These are phyloP conservation scores for Enteromius paludinosus DNA, from an alignment of 2,797 vertebrate genomes.

Conservation along the genomic window DNA sequence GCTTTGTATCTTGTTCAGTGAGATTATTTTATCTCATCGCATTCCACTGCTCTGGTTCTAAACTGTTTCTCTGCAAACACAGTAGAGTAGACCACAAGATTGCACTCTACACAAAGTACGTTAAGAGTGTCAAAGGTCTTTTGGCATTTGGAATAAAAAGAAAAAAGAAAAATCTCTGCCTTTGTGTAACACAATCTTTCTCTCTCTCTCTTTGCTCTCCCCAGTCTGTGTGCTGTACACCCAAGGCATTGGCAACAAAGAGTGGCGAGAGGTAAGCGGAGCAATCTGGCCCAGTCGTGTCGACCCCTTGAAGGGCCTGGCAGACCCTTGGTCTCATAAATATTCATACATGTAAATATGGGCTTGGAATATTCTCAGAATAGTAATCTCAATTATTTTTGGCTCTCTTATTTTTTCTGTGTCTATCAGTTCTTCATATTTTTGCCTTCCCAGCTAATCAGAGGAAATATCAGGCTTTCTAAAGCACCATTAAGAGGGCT, in stretches of 20 bases:
- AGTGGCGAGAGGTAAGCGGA: slow-evolving; percentile 96
- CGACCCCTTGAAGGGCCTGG: slow-evolving; percentile 5
- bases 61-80: slow-evolving; percentile 6
- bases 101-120: neutral
- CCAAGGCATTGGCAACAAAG: slow-evolving; percentile 95
- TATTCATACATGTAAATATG: slow-evolving; percentile 72
- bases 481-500: slow-evolving; percentile 11
- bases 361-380: slow-evolving; percentile 56
- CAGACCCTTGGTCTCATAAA: slow-evolving; percentile 51
- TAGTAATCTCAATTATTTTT: slow-evolving; percentile 65
- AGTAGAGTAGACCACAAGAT: slow-evolving; percentile 7
- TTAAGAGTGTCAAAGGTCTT: slow-evolving; percentile 14
- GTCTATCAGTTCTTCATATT: slow-evolving; percentile 31
- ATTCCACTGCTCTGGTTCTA: neutral
- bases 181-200: slow-evolving; percentile 27
- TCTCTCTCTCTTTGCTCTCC: slow-evolving; percentile 65
- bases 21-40: neutral
- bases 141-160: slow-evolving; percentile 5
- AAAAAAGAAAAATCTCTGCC: neutral
- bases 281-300: slow-evolving; percentile 31
- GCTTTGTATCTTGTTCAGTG: slow-evolving; percentile 4
- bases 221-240: slow-evolving; percentile 97
- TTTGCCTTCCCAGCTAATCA: slow-evolving; percentile 65
- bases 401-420: slow-evolving; percentile 4
- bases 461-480: slow-evolving; percentile 66